Conservation (phyloP, 1,140 invertebrate species). For the Copidosoma floridanum region DNA sequence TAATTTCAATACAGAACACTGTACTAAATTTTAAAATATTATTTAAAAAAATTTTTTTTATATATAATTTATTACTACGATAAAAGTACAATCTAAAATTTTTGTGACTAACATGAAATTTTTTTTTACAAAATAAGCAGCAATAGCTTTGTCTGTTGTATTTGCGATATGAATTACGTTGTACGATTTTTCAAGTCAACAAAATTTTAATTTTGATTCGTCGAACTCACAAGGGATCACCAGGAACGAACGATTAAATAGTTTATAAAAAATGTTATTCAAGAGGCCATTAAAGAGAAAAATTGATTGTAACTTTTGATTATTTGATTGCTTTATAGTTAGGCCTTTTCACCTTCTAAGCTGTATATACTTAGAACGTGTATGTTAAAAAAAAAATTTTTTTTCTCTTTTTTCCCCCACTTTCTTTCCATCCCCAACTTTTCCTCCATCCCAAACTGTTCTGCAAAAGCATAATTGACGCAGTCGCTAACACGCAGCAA, state of each 20-base stretch:
- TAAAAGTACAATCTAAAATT: background rate
- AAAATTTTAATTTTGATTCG: too few relatives aligned
- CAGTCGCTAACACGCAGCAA: constrained; percentile 6
- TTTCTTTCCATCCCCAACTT: too few relatives aligned
- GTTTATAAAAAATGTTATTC: too few relatives aligned
- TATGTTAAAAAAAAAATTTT: too few relatives aligned
- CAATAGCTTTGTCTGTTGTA: background rate
- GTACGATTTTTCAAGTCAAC: too few relatives aligned
- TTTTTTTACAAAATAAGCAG: background rate
- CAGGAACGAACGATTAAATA: too few relatives aligned
- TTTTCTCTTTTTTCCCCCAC: too few relatives aligned
- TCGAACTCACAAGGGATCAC: too few relatives aligned
- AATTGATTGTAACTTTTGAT: background rate
- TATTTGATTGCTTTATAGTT: constrained; percentile 21
- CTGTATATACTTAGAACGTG: constrained; percentile 16
- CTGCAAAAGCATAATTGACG: constrained; percentile 26
- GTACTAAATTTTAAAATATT: constrained; percentile 2
- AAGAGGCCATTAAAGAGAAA: background rate
- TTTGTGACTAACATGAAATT: background rate
- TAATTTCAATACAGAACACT: constrained; percentile 19
- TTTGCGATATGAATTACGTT: background rate
- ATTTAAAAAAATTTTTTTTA: constrained; percentile 4
- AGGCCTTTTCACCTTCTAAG: constrained; percentile 23
- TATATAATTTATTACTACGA: background rate
- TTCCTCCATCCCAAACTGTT: too few relatives aligned